Base-by-base conservation (phyloP, 1,140 invertebrate species). In the Triops cancriformis region DNA sequence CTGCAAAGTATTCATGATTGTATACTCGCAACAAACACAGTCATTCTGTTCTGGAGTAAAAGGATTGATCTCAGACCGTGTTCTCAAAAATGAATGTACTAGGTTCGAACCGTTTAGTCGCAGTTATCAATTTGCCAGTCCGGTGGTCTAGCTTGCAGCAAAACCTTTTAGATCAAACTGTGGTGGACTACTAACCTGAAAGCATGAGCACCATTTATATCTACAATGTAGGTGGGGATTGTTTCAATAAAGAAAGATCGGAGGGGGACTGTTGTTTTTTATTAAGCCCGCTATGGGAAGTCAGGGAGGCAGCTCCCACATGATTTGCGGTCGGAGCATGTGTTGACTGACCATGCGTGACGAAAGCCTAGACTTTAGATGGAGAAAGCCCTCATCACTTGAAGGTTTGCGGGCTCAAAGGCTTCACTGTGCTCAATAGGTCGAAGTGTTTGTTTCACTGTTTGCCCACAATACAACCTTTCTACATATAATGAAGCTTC, bases 141-240 rank as follows among this genome's bases (percentile, higher is more conserved):
- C 51, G 23, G 31, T 37, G 31, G 31, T 37, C 31, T 14, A 64
- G 51, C 51, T 64, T 14, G 51, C 51, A 64, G 51, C 51, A 14
- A 64, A 64, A 23, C 51, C 23, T 64, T 37, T 37, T 37, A 37
- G 31, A 64, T 64, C 6, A 23, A 64, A 64, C 51, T 64, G 51
- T 64, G 31, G 31, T 37, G 51, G 51, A 64, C 51, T 64, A 64
- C 51, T 64, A 64, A 64, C 51, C 51, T 64, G 51, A 64, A 64
- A 64, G 51, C 51, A 64, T 64, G 51, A 64, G 51, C n/a, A 64
- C 51, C 14, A 6, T 64, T 23, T 64, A 64, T 64, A 18, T 64
- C 23, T 64, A 64, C 51, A 64, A 64, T 64, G 51, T 64, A 64
- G 51, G 51, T 64, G 18, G 51, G 18, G 10, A 64, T 23, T 64